Base-by-base conservation (phyloP, 2,797 vertebrate genomes). In the Chrysocyon brachyurus region DNA sequence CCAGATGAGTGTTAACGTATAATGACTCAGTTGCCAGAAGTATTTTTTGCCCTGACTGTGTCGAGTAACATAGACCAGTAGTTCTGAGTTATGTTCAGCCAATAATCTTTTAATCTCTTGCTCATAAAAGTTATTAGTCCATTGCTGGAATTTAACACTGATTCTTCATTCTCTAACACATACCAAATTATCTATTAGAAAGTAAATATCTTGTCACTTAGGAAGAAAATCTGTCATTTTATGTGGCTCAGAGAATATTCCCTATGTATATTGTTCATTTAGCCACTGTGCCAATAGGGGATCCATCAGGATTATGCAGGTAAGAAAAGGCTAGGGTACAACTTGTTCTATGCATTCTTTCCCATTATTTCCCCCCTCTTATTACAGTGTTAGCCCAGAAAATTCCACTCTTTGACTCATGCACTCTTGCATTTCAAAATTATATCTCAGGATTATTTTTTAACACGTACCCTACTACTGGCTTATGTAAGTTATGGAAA, bases 361-460 rank as follows among this genome's bases (percentile, higher is more conserved):
- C 16, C 2, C 72, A 57, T 61, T 64, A 46, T 36, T 75, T 7
- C 82, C 77, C 22, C 21, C 24, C 7, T 19, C 46, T 0, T 24
- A 4, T 33, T 28, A 64, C 3, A 56, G 26, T 63, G 3, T 24
- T 59, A 84, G 17, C 1, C 12, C 16, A 83, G 12, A 14, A 92
- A 88, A 90, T 46, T 36, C 4, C 90, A n/a, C 2, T 87, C 1
- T 22, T 64, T 22, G 0, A 83, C 15, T 86, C 9, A 46, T 36
- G 56, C 33, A 64, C 52, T 81, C n/a, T 61, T 87, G 87, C 40
- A 72, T 81, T 93, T 63, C 68, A 94, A 89, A 87, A 78, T 36
- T 1, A 49, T 33, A 73, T 72, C 0, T 75, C 56, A 7, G 8
- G 9, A 86, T 84, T 61, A 19, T 31, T 61, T 73, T 66, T 72